Evolutionary conservation across 2,113 vertebrate species (phyloP).

Genomic region (Arvicanthis niloticus): DNA sequence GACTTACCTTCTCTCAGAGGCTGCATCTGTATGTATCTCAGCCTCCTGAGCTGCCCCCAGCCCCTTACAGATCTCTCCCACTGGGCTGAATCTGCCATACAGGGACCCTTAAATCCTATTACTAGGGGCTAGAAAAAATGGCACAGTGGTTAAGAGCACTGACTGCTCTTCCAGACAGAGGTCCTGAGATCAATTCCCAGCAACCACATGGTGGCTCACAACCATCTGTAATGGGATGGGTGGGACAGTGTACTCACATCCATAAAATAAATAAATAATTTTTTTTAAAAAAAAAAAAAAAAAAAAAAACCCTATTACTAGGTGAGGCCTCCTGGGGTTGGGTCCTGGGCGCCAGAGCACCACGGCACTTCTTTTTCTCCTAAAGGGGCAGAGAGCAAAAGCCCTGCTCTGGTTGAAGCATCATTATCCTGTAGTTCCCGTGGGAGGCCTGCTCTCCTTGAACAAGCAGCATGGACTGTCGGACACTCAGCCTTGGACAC

Average conservation of each 20-base stretch:
- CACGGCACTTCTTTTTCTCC: no score
- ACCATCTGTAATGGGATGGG: no score
- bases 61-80: neutral
- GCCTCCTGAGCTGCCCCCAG: neutral
- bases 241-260: no score
- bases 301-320: no score
- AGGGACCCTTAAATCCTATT: neutral
- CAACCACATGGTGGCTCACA: no score
- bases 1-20: neutral
- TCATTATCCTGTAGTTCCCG: neutral
- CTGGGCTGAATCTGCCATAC: rapidly evolving
- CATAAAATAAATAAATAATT: no score
- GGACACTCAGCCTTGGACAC: neutral
- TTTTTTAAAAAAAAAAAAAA: no score
- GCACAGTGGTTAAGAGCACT: no score
- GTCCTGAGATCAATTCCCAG: no score
- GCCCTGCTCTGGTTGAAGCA: neutral
- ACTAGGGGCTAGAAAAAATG: no score
- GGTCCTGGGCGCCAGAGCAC: rapidly evolving
- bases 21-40: neutral
- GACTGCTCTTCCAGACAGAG: no score
- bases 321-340: neutral
- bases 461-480: slow-evolving; percentile 66
- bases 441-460: neutral
- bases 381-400: no score